These are phyloP conservation scores for Dynastes grantii DNA, from an alignment of 2,888 invertebrate genomes.

Conservation along the genomic window DNA sequence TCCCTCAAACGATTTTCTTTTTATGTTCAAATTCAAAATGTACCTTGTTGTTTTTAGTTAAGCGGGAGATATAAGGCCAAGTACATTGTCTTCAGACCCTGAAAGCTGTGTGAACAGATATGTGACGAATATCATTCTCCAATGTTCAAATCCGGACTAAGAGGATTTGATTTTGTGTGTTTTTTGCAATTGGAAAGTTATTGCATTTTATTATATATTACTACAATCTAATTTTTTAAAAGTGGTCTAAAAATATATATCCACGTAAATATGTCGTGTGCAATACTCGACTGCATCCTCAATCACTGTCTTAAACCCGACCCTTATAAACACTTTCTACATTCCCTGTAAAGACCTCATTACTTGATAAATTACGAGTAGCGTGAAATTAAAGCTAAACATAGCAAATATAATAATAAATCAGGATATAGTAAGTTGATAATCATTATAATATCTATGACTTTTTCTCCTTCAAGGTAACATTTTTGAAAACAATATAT, in stretches of 20 bases:
- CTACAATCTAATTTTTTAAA: conserved; percentile 32
- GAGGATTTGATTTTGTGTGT: not conserved
- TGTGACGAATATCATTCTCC: too few species aligned
- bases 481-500: conserved; percentile 8
- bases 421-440: conserved; percentile 31
- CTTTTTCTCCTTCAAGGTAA: conserved; percentile 18
- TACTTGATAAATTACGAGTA: conserved; percentile 16
- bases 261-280: not conserved
- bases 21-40: too few species aligned
- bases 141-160: too few species aligned
- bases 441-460: conserved; percentile 37
- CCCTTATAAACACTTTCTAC: conserved; percentile 2
- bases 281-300: not conserved
- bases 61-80: too few species aligned
- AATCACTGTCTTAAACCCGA: not conserved
- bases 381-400: conserved; percentile 44
- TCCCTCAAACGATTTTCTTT: too few species aligned
- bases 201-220: not conserved
- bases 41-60: too few species aligned
- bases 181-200: not conserved
- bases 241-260: conserved; percentile 37
- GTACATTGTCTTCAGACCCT: too few species aligned
- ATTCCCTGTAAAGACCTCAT: conserved; percentile 17
- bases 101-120: too few species aligned
- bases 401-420: conserved; percentile 41